Percentiles rank a stretch among this genome's conserved stretches.
phyloP scores from a whole-genome alignment of 2,797 vertebrate genomes.

The Cyclopterus lumpus region DNA sequence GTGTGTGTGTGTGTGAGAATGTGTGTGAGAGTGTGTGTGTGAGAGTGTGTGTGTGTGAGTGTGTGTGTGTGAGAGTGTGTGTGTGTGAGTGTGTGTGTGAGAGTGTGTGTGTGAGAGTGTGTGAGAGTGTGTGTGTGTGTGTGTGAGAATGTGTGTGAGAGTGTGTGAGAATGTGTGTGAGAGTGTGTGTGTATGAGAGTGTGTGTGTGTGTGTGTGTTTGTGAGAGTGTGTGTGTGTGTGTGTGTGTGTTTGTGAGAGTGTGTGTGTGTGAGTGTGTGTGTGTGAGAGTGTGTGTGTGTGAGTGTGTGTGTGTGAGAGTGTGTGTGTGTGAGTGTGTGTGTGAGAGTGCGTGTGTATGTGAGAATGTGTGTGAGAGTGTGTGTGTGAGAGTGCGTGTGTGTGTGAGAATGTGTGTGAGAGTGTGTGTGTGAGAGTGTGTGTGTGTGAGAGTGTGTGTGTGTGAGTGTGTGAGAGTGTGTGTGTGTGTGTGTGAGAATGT shows the following conservation, averaged over 20 bases:
- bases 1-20: constrained; percentile 11
- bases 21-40: constrained; percentile 21
- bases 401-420: too few species aligned
- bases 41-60: constrained; percentile 9
- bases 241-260: constrained; percentile 19
- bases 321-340: constrained; percentile 26
- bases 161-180: background rate
- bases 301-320: constrained; percentile 16
- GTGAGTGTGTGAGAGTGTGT: too few species aligned
- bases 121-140: constrained; percentile 16
- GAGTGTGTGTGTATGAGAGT: constrained; percentile 6
- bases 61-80: constrained; percentile 23
- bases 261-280: constrained; percentile 14
- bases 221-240: constrained; percentile 9
- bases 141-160: constrained; percentile 18
- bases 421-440: too few species aligned
- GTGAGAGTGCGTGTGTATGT: constrained; percentile 6
- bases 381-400: background rate
- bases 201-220: constrained; percentile 21
- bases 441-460: too few species aligned
- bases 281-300: constrained; percentile 4
- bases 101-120: constrained; percentile 12
- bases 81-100: background rate
- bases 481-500: background rate
- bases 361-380: background rate